Base-by-base conservation (phyloP, 2,888 invertebrate species). In the Arrhopalites spinosus region DNA sequence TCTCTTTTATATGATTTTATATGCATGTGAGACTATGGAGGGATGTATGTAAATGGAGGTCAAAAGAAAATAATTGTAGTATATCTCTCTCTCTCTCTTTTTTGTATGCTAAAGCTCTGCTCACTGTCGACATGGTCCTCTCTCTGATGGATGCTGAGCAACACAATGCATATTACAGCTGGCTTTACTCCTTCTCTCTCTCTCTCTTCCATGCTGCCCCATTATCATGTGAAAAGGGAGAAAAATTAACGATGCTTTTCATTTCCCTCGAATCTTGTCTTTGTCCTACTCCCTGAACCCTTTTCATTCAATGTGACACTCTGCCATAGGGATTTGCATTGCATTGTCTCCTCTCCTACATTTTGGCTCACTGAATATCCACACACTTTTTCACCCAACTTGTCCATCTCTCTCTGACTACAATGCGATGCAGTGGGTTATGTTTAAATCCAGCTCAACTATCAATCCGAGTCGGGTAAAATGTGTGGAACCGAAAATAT, bases 181-280 rank as follows among this genome's bases (percentile, higher is more conserved):
- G 64, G 47, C 63, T 50, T 64, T 63, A 15, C 29, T 36, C 11
- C 20, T 5, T 50, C 20, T 15, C 50, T 53, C 23, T 1, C n/a
- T n/a, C 8, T 11, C n/a, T 15, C 30, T 68, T 61, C 29, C 68
- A 36, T 56, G 43, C 45, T 59, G 68, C 50, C 76, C 36, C 56
- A 78, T 78, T 78, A 77, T 77, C 76, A 75, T 78, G 53, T 78
- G 73, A 78, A 78, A n/a, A 76, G 79, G 73, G 75, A 74, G 77
- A 79, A 74, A 78, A 78, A 78, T 78, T 78, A 78, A 78, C 78
- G 74, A 77, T 75, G 78, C 78, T 78, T 78, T 78, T 78, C 78
- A 78, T 78, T n/a, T 78, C 78, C 72, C 61, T 72, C 64, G 71
- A 71, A 78, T 73, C 76, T 73, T 71, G 56, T 47, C 73, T 71